Conservation (phyloP, 2,888 invertebrate species). For the Matsumyia berberina region DNA sequence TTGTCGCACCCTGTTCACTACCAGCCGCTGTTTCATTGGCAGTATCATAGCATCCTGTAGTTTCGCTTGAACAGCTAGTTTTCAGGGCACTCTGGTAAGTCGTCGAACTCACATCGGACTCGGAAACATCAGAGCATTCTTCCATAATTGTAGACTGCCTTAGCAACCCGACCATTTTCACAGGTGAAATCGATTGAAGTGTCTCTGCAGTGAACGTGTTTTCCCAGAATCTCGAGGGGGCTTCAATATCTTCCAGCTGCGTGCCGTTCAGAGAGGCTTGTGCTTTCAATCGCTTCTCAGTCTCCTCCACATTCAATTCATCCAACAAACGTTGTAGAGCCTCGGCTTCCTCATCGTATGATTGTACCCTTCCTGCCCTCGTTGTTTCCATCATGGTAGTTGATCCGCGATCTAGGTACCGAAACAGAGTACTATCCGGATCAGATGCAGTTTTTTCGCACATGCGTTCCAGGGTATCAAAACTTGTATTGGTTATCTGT, state of each 20-base stretch:
- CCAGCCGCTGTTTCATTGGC: constrained; percentile 79
- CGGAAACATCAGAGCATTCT: constrained; percentile 78
- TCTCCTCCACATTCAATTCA: constrained; percentile 77
- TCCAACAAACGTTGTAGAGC: constrained; percentile 79
- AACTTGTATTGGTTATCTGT: constrained; percentile 78
- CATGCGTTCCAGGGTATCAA: constrained; percentile 82
- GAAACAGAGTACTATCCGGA: constrained; percentile 82
- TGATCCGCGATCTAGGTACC: constrained; percentile 78
- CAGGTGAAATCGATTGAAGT: constrained; percentile 80
- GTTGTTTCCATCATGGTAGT: neutral
- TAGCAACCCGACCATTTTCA: constrained; percentile 82
- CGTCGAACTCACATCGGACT: constrained; percentile 76
- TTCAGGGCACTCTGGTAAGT: constrained; percentile 80
- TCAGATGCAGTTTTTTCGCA: constrained; percentile 83
- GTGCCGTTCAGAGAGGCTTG: constrained; percentile 79
- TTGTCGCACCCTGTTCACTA: constrained; percentile 63
- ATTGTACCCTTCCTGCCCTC: constrained; percentile 14
- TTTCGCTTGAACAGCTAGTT: constrained; percentile 64
- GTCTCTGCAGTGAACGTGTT: constrained; percentile 78
- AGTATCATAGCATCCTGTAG: constrained; percentile 81
- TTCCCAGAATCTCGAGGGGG: constrained; percentile 83
- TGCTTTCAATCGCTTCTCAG: constrained; percentile 78
- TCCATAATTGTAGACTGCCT: constrained; percentile 84
- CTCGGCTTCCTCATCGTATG: constrained; percentile 78
- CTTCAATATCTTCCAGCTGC: constrained; percentile 82